These are phyloP conservation scores for Polietes domitor DNA, from an alignment of 2,888 invertebrate genomes.

Conservation along the genomic window DNA sequence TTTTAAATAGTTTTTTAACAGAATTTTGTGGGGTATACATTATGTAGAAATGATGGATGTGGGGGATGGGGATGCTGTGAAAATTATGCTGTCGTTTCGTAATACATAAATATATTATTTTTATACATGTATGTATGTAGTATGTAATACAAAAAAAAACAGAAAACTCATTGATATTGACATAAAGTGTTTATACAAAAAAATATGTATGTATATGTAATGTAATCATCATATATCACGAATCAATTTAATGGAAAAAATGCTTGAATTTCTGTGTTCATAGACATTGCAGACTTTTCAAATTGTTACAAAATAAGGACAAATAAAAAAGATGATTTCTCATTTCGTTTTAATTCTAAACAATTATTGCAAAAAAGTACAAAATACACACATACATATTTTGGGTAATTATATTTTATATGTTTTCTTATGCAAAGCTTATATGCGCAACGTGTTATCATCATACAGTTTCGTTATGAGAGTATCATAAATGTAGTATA, in stretches of 20 bases:
- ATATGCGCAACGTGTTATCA: not conserved
- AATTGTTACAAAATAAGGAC: not conserved
- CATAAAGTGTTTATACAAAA: slow-evolving; percentile 18
- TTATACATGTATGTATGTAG: slow-evolving; percentile 38
- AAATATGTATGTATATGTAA: slow-evolving; percentile 26
- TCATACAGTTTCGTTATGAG: not conserved
- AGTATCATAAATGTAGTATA: not conserved
- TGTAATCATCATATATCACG: slow-evolving; percentile 15
- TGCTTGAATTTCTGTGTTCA: too few species aligned
- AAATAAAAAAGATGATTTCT: not conserved
- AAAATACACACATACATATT: not conserved
- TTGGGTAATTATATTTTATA: not conserved
- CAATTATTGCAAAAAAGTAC: not conserved
- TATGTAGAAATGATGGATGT: not conserved
- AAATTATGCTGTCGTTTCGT: slow-evolving; percentile 20
- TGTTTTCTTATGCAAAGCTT: too few species aligned
- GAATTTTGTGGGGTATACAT: not conserved
- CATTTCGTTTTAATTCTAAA: not conserved
- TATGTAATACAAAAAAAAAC: slow-evolving; percentile 6
- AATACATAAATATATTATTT: slow-evolving; percentile 45
- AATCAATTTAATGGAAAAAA: not conserved
- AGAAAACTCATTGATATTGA: not conserved
- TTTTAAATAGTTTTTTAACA: slow-evolving; percentile 23
- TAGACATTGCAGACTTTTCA: not conserved
- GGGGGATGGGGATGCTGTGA: not conserved